Evolutionary conservation across 1,140 invertebrate genomes (phyloP), one percentile per base, ranked within the genome.

Genomic region (Charaxes varanes): DNA sequence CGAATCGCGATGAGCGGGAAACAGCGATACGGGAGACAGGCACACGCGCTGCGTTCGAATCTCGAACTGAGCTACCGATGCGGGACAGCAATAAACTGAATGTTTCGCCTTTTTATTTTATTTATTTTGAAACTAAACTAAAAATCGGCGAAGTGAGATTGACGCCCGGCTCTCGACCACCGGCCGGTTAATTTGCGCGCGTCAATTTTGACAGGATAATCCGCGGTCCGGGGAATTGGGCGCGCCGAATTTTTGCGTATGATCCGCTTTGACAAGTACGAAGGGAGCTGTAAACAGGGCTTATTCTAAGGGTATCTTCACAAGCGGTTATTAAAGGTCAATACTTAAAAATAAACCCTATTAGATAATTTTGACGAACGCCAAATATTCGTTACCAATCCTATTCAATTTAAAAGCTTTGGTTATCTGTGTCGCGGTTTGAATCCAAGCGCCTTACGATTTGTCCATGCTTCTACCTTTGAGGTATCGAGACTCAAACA

Each of bases 121-220:
- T 65, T 64, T 73, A 73, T 64, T 73, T 77, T 72, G 72, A 49
- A 66, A 63, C 66, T 64, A 70, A 62, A 69, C 61, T 56, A 69
- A 64, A 79, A 79, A 72, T 68, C 56, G 33, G 58, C 58, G 43
- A 53, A 42, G 33, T 41, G 38, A 64, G 61, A 67, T 64, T 63
- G 60, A 67, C 62, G 57, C 45, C 33, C 55, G 62, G 53, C 56
- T 60, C 54, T 50, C 60, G 58, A 65, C 58, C 63, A 61, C 68
- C 65, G 48, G 22, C 53, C 49, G 49, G 33, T 63, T 68, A 76
- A 73, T 71, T 68, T 63, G 59, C 54, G 31, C 62, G 41, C 54
- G 70, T 74, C 71, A 67, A 28, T 42, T 57, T 62, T 72, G 74
- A 79, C 70, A 61, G 46, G 57, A 58, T 79, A 76, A 79, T 73